Evolutionary conservation across 2,797 vertebrate genomes (phyloP).

Genomic region (Pipistrellus pipistrellus): DNA sequence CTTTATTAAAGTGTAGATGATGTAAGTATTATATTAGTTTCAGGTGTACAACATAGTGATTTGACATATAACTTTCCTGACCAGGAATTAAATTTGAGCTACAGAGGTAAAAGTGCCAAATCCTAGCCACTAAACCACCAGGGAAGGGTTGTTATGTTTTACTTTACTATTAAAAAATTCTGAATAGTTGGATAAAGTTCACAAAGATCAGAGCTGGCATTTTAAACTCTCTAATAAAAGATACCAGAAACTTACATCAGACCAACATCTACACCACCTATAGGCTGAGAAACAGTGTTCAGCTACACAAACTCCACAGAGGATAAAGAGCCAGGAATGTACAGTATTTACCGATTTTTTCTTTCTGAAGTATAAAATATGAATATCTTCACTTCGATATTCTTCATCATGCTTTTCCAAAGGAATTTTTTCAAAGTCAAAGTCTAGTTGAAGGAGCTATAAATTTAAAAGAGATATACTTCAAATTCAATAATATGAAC

Average conservation of each 20-base stretch:
- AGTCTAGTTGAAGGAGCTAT: constrained; percentile 94
- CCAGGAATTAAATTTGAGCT: neutral
- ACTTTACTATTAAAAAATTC: constrained; percentile 34
- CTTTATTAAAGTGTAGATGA: neutral
- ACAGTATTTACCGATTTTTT: constrained; percentile 80
- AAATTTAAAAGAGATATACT: constrained; percentile 65
- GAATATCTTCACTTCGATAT: constrained; percentile 96
- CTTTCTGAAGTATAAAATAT: constrained; percentile 91
- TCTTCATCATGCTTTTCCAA: constrained; percentile 95
- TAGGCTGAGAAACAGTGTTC: neutral
- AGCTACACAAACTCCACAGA: constrained; percentile 34
- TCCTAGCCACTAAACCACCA: neutral
- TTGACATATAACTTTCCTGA: neutral
- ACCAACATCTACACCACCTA: neutral
- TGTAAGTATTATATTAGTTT: neutral
- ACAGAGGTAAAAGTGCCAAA: neutral
- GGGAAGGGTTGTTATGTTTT: neutral
- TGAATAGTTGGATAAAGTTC: constrained; percentile 18
- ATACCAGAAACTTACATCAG: constrained; percentile 49
- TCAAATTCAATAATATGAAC: constrained; percentile 51
- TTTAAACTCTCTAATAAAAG: constrained; percentile 40
- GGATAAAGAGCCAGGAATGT: neutral
- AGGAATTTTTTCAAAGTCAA: constrained; percentile 93
- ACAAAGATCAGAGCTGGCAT: neutral
- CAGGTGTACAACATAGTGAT: neutral